Percentiles rank a stretch among this genome's conserved stretches.
Conservation (phyloP, 2,888 invertebrate genomes). For the Drosophila histrio region DNA sequence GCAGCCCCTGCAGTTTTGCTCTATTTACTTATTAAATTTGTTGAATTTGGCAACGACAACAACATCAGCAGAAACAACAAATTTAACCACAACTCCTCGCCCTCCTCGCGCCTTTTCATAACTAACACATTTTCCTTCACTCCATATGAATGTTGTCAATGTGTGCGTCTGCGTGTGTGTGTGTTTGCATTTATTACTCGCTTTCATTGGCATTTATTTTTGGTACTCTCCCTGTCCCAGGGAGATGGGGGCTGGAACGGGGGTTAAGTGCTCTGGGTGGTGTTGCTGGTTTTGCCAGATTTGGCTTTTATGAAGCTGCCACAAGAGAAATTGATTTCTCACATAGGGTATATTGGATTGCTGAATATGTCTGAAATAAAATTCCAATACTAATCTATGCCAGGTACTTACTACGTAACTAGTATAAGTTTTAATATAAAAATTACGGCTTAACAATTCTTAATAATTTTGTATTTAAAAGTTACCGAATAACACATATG, state of each 20-base stretch:
- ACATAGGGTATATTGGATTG: neutral
- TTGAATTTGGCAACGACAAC: conserved; percentile 45
- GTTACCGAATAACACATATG: too few relatives aligned
- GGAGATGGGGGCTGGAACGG: neutral
- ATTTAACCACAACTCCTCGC: conserved; percentile 11
- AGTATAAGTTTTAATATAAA: too few relatives aligned
- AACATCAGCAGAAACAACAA: conserved; percentile 14
- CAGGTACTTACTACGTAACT: too few relatives aligned
- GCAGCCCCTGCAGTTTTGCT: conserved; percentile 39
- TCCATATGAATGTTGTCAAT: conserved; percentile 24
- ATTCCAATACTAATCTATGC: neutral
- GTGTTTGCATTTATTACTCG: conserved; percentile 72
- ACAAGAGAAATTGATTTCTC: neutral
- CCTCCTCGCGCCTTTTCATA: conserved; percentile 50
- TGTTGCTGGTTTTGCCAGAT: conserved; percentile 35
- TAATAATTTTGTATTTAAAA: too few relatives aligned
- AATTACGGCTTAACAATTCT: too few relatives aligned
- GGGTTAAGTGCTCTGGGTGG: conserved; percentile 45
- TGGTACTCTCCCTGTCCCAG: conserved; percentile 27
- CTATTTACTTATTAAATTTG: conserved; percentile 80
- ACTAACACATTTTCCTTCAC: conserved; percentile 66
- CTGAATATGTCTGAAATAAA: too few relatives aligned
- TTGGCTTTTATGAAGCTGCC: conserved; percentile 46
- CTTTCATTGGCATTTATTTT: conserved; percentile 78
- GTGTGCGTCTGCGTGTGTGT: conserved; percentile 21